Evolutionary conservation across 1,140 invertebrate genomes (phyloP).

Genomic region (Callitettix versicolor): DNA sequence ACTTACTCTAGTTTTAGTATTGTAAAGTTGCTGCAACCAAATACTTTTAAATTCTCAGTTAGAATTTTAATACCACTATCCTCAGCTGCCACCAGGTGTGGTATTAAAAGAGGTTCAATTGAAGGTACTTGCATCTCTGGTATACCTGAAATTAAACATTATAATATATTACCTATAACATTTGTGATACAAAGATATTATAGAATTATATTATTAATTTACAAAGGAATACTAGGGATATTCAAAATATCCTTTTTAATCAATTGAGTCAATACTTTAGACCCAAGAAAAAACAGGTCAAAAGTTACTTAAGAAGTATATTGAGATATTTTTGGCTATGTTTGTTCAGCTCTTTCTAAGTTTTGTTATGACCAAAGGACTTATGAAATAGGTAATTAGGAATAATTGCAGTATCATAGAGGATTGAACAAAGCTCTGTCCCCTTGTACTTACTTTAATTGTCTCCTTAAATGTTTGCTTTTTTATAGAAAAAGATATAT

Average conservation of each 20-base stretch:
- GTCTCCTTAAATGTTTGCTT: no score
- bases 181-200: not conserved
- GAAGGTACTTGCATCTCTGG: conserved; percentile 25
- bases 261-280: not conserved
- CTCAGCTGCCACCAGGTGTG: conserved; percentile 46
- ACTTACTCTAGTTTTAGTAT: conserved; percentile 43
- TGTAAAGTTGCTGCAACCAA: conserved; percentile 47
- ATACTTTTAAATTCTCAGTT: conserved; percentile 46
- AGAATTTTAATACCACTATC: conserved; percentile 49
- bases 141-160: conserved; percentile 20
- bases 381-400: no score
- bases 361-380: no score
- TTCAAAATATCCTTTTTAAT: not conserved
- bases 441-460: no score
- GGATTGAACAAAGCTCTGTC: no score
- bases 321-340: not conserved
- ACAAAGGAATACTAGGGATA: not conserved
- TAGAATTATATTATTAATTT: not conserved
- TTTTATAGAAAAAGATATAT: no score
- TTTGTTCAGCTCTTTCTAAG: no score
- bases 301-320: not conserved
- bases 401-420: no score
- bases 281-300: not conserved
- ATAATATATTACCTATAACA: not conserved
- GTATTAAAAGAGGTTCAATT: conserved; percentile 37